Evolutionary conservation across 2,888 invertebrate species (phyloP), one percentile per base, ranked within the genome.

Genomic region (Drosophila testacea): DNA sequence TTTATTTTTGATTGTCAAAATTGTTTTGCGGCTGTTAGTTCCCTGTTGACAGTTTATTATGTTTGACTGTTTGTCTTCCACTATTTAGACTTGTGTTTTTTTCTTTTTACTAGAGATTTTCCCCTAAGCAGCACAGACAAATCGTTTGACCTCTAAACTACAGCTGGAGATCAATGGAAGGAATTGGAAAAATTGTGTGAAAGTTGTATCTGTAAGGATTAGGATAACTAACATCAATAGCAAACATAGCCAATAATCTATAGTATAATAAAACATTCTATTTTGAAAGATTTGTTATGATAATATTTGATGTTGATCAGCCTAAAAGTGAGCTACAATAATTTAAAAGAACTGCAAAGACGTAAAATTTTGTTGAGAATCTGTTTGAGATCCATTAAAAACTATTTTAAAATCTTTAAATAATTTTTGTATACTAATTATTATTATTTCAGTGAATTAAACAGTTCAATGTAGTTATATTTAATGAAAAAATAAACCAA

Each of bases 31-130:
- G 83, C 83, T 88, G 80, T 54, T 63, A 73, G 64, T 77, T 80
- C 51, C 60, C 56, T 65, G 77, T 56, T 89, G 88, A 90, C 88
- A 82, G 79, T 89, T 89, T 88, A 88, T 87, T 83, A 89, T 83
- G 84, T 84, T 79, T 84, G 84, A 79, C 81, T 83, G 75, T 88
- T 81, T 79, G 83, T 75, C 78, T 59, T 50, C 36, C 42, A 39
- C 39, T 32, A 50, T 50, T 50, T 57, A 16, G 52, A 55, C 47
- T 66, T 50, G 72, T 76, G 57, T 77, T 64, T 61, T 73, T 61
- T 16, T 22, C 3, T 22, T 22, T 22, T 22, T 22, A 22, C 50
- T 44, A 28, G 42, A 59, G 79, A 69, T 62, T 63, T 60, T 10
- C 59, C 6, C 28, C 41, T 16, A 48, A 55, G 56, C 42, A 61